A percentile compares a stretch with the other conserved stretches of the same genome.
These are phyloP conservation scores for Sciaenops ocellatus DNA, from an alignment of 2,797 vertebrate species.

Conservation along the genomic window DNA sequence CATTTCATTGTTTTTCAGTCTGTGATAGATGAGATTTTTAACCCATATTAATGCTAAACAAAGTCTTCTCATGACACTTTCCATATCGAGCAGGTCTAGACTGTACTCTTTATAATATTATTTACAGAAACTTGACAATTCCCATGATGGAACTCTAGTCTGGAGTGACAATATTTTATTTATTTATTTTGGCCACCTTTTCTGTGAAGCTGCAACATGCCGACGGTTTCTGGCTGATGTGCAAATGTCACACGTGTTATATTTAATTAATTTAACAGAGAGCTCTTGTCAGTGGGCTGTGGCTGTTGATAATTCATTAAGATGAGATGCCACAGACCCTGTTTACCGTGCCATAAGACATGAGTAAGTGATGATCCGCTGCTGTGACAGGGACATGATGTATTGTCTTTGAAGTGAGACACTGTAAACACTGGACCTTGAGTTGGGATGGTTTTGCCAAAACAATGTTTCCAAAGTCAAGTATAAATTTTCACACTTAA, in stretches of 20 bases:
- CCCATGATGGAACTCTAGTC: background rate
- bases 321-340: slow-evolving; percentile 9
- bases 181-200: background rate
- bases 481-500: background rate
- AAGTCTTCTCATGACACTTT: too few relatives aligned
- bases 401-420: slow-evolving; percentile 9
- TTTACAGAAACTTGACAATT: too few relatives aligned
- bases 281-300: slow-evolving; percentile 22
- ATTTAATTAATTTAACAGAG: slow-evolving; percentile 44
- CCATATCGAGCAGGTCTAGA: too few relatives aligned
- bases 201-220: background rate
- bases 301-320: slow-evolving; percentile 30
- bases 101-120: too few relatives aligned
- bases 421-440: background rate
- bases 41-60: too few relatives aligned
- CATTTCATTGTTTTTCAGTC: too few relatives aligned
- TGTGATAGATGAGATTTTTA: too few relatives aligned
- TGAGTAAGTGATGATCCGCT: slow-evolving; percentile 16
- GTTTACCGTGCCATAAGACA: slow-evolving; percentile 8
- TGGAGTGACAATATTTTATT: background rate
- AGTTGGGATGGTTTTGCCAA: background rate
- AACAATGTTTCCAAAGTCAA: background rate
- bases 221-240: slow-evolving; percentile 8
- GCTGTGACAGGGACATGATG: slow-evolving; percentile 21
- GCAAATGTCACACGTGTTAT: slow-evolving; percentile 18